Evolutionary conservation across 2,797 vertebrate species (phyloP), one percentile per base, ranked within the genome.

Genomic region (Notolabrus celidotus): DNA sequence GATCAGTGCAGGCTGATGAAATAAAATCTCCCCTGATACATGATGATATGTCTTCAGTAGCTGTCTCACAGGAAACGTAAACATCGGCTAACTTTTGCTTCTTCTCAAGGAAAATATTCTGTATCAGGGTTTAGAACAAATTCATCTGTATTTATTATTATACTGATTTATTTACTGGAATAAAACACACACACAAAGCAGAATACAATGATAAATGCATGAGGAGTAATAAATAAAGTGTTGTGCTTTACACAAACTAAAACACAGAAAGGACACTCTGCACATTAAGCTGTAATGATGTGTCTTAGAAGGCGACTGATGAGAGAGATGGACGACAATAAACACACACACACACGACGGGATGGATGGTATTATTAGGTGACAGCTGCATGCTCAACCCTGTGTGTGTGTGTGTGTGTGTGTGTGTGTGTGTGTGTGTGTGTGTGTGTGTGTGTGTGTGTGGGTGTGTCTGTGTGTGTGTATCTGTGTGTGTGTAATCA

Each of bases 351-450:
- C 3, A 45, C n/a, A 22, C 3, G 10, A n/a, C 43, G 83, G 84
- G 80, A 88, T 84, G 77, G 83, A 86, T 84, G 67, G 86, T 86
- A 82, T 87, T 87, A 89, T 89, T 85, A 87, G 86, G 54, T 79
- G 71, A 61, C 73, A 81, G 80, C 82, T 88, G 45, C 79, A 74
- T 77, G 59, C 47, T 70, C 67, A 82, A 61, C 53, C 61, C 41
- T 82, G 67, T 77, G 74, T 88, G 45, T 46, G 43, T 46, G 43
- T 46, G n/a, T n/a, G n/a, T n/a, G n/a, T n/a, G n/a, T n/a, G n/a
- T n/a, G n/a, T n/a, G n/a, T n/a, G n/a, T n/a, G n/a, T n/a, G n/a
- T n/a, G n/a, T n/a, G n/a, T n/a, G n/a, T n/a, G n/a, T n/a, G n/a
- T n/a, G n/a, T n/a, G n/a, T n/a, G n/a, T n/a, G n/a, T n/a, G n/a